These are phyloP conservation scores for Erebia ligea DNA, from an alignment of 2,888 invertebrate species.

Conservation along the genomic window DNA sequence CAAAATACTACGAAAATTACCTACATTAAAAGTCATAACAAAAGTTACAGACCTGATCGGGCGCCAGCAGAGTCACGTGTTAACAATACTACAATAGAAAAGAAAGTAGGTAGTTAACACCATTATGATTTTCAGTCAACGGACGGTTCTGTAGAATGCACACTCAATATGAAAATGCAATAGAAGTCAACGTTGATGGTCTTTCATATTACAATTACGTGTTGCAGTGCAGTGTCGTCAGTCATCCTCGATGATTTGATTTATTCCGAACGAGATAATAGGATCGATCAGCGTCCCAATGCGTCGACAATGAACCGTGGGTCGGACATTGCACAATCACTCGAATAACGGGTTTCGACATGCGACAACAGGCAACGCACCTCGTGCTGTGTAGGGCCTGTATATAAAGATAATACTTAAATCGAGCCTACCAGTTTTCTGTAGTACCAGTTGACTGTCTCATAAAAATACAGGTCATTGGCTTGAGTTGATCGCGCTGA, in stretches of 20 bases:
- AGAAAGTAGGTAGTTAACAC: too few relatives aligned
- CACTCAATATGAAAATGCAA: slow-evolving; percentile 27
- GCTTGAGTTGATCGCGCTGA: slow-evolving; percentile 5
- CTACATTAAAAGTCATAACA: too few relatives aligned
- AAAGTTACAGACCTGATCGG: too few relatives aligned
- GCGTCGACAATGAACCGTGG: slow-evolving; percentile 71
- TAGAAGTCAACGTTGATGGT: slow-evolving; percentile 25
- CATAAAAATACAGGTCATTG: slow-evolving; percentile 21
- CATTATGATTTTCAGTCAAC: too few relatives aligned
- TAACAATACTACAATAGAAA: too few relatives aligned
- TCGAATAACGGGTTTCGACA: slow-evolving; percentile 63
- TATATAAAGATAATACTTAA: slow-evolving; percentile 29
- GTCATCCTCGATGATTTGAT: slow-evolving; percentile 38
- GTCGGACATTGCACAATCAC: slow-evolving; percentile 67
- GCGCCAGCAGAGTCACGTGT: too few relatives aligned
- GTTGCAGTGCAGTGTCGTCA: slow-evolving; percentile 35
- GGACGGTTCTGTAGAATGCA: background rate
- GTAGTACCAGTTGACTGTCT: background rate
- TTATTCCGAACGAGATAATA: slow-evolving; percentile 56
- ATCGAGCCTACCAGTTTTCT: slow-evolving; percentile 22
- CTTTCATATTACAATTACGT: slow-evolving; percentile 34
- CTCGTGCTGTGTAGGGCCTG: slow-evolving; percentile 34
- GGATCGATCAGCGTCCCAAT: slow-evolving; percentile 63
- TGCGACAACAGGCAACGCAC: slow-evolving; percentile 44
- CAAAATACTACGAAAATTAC: too few relatives aligned